Evolutionary conservation across 35 echinoderm and acorn worm genomes (phyloP).

Genomic region (Amphiura filiformis): DNA sequence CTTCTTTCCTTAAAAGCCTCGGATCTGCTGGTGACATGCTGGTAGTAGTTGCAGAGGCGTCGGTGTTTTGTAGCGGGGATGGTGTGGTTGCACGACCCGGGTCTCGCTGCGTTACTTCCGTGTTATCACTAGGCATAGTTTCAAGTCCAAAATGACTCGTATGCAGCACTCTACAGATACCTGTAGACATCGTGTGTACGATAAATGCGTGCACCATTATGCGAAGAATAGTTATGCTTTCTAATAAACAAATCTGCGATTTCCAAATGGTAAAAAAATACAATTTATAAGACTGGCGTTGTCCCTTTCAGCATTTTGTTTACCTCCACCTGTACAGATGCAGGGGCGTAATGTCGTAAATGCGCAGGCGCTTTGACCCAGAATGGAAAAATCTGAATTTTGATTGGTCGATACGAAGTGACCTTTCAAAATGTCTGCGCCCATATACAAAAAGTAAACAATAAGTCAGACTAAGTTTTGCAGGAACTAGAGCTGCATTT

Average conservation of each 20-base stretch:
- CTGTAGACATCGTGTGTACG: constrained; percentile 49
- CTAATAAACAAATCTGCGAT: not conserved
- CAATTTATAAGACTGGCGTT: not conserved
- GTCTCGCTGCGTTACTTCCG: not conserved
- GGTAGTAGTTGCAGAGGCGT: not conserved
- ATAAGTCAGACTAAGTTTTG: too few relatives aligned
- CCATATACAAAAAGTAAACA: too few relatives aligned
- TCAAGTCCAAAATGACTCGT: constrained; percentile 59
- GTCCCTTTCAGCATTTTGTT: not conserved
- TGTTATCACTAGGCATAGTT: not conserved
- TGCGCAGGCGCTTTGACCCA: not conserved
- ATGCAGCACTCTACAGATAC: constrained; percentile 60
- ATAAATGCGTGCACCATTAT: constrained; percentile 78
- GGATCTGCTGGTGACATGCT: not conserved
- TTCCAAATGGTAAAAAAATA: not conserved
- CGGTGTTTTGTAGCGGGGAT: not conserved
- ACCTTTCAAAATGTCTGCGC: not conserved
- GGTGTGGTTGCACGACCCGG: too few relatives aligned
- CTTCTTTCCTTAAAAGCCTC: constrained; percentile 61
- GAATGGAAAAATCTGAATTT: too few relatives aligned
- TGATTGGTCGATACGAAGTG: too few relatives aligned
- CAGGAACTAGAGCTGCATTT: too few relatives aligned
- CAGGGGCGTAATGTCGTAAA: not conserved
- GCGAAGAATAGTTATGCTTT: not conserved
- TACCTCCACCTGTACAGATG: not conserved